phyloP scores from a whole-genome alignment of 2,113 vertebrate species.

The Notechis scutatus region DNA sequence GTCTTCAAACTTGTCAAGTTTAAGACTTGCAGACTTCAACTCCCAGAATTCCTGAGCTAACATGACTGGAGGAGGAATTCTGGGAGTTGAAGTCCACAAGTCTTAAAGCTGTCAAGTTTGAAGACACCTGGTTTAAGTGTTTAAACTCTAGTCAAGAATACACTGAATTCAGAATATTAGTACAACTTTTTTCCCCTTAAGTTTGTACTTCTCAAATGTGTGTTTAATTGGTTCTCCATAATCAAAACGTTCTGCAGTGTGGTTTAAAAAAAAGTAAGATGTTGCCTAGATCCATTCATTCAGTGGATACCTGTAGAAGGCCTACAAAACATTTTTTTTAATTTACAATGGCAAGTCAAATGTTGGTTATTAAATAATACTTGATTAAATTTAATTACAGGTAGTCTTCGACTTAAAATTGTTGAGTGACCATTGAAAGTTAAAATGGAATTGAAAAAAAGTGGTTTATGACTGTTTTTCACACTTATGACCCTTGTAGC shows the following conservation, averaged over 20 bases:
- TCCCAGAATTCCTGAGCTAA: too few relatives aligned
- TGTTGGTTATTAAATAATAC: background rate
- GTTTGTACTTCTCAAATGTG: background rate
- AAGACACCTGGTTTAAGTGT: background rate
- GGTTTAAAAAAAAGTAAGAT: background rate
- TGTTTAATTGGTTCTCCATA: background rate
- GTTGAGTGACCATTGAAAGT: background rate
- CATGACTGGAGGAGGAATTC: too few relatives aligned
- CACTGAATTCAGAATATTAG: background rate
- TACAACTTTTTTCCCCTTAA: background rate
- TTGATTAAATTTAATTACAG: background rate
- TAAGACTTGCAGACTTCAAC: too few relatives aligned
- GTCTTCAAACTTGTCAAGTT: too few relatives aligned
- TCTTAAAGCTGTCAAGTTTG: too few relatives aligned
- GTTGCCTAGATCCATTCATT: background rate
- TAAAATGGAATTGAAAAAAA: background rate
- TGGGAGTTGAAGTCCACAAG: too few relatives aligned
- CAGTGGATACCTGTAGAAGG: background rate
- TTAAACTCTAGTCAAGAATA: background rate
- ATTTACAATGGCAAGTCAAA: background rate
- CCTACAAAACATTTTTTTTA: background rate
- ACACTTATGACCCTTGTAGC: too few relatives aligned
- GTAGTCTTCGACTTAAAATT: background rate
- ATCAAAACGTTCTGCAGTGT: background rate
- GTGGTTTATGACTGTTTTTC: background rate